Evolutionary conservation across 2,113 vertebrate genomes (phyloP).

Genomic region (Danionella cerebrum): DNA sequence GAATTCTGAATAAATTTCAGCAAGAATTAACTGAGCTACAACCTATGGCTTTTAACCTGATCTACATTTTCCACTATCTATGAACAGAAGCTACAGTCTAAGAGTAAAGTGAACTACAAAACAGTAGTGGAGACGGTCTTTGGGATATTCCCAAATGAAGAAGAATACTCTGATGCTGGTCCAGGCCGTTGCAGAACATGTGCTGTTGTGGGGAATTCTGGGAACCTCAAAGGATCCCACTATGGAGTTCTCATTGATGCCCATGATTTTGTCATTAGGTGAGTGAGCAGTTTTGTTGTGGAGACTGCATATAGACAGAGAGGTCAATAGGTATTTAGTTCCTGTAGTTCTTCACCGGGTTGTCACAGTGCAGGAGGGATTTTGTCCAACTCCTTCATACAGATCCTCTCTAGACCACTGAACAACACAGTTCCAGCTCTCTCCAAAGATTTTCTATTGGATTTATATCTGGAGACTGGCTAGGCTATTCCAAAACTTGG

Average conservation of each 20-base stretch:
- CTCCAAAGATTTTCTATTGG: too few relatives aligned
- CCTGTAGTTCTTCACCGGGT: too few relatives aligned
- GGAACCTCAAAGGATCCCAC: slow-evolving; percentile 75
- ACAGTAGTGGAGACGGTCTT: slow-evolving; percentile 74
- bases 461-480: too few relatives aligned
- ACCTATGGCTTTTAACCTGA: not conserved
- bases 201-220: slow-evolving; percentile 86
- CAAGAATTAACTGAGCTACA: not conserved
- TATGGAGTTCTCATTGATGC: slow-evolving; percentile 79
- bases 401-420: too few relatives aligned
- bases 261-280: slow-evolving; percentile 83
- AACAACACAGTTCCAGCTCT: too few relatives aligned
- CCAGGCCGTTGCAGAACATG: slow-evolving; percentile 72
- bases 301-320: too few relatives aligned
- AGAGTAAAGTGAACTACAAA: slow-evolving; percentile 59
- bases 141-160: slow-evolving; percentile 65
- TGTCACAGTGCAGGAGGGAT: too few relatives aligned
- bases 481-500: too few relatives aligned
- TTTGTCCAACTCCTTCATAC: too few relatives aligned
- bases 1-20: not conserved
- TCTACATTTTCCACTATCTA: not conserved
- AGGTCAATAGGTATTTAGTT: too few relatives aligned
- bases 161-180: slow-evolving; percentile 60
- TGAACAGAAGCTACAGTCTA: slow-evolving; percentile 73
- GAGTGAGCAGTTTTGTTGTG: too few relatives aligned